These are phyloP conservation scores for Urophycis tenuis DNA, from an alignment of 2,797 vertebrate genomes.

Conservation along the genomic window DNA sequence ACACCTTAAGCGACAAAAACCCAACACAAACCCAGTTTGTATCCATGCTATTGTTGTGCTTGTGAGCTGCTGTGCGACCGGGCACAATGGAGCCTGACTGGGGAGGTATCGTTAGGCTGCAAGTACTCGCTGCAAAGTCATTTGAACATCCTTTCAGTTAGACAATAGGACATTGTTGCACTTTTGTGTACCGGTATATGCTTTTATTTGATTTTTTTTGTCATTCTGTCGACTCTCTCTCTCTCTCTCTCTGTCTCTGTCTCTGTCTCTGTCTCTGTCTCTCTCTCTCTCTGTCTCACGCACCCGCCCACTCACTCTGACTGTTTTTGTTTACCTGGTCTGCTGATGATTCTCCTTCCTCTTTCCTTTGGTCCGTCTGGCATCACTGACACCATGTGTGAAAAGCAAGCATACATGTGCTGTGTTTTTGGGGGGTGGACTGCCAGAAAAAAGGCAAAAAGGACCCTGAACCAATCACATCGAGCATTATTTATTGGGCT, in stretches of 20 bases:
- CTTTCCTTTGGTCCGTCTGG: neutral
- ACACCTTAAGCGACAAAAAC: conserved; percentile 13
- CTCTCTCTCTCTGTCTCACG: too few relatives aligned
- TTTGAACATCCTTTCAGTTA: conserved; percentile 10
- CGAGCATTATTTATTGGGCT: too few relatives aligned
- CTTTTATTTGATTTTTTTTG: too few relatives aligned
- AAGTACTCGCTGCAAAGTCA: conserved; percentile 6
- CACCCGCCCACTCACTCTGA: neutral
- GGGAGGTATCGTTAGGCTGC: neutral
- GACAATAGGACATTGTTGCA: conserved; percentile 7
- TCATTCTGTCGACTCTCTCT: neutral
- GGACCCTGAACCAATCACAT: too few relatives aligned
- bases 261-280: neutral
- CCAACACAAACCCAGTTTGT: conserved; percentile 32
- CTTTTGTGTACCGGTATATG: neutral
- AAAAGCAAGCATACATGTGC: too few relatives aligned
- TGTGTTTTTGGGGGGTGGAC: too few relatives aligned
- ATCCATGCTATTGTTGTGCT: conserved; percentile 5
- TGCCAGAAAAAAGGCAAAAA: too few relatives aligned
- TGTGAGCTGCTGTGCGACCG: conserved; percentile 26
- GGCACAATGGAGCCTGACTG: conserved; percentile 28
- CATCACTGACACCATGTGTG: too few relatives aligned
- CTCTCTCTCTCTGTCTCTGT: conserved; percentile 2
- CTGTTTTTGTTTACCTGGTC: neutral
- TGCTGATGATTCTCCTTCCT: neutral